Evolutionary conservation across 2,888 invertebrate genomes (phyloP).

Genomic region (Noctua janthina): DNA sequence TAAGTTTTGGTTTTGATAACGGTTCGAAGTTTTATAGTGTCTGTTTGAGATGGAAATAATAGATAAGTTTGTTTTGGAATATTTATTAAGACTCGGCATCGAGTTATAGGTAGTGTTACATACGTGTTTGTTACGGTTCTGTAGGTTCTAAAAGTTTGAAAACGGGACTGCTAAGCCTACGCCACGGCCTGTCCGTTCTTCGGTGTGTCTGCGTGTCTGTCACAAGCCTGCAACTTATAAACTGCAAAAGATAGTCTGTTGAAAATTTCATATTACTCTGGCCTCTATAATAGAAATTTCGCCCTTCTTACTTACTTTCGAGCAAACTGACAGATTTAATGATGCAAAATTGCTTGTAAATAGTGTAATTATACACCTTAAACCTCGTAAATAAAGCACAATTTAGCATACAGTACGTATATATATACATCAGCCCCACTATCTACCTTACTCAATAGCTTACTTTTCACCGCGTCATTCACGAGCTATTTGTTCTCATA

Average conservation of each 20-base stretch:
- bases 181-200: background rate
- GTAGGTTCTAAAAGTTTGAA: background rate
- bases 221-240: background rate
- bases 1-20: constrained; percentile 54
- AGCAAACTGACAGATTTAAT: background rate
- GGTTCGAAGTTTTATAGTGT: constrained; percentile 57
- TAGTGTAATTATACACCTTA: background rate
- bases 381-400: background rate
- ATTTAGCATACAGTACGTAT: background rate
- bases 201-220: background rate
- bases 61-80: constrained; percentile 34
- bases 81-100: background rate
- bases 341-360: background rate
- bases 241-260: background rate
- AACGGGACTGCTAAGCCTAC: background rate
- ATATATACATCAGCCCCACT: background rate
- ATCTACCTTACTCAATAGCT: constrained; percentile 7
- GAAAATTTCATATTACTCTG: background rate
- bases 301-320: no score
- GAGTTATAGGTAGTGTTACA: background rate
- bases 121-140: background rate
- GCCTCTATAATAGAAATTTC: background rate
- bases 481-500: constrained; percentile 20
- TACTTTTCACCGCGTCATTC: constrained; percentile 21
- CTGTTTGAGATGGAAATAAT: constrained; percentile 44